Evolutionary conservation across 2,797 vertebrate species (phyloP).

Genomic region (Eremophila alpestris): DNA sequence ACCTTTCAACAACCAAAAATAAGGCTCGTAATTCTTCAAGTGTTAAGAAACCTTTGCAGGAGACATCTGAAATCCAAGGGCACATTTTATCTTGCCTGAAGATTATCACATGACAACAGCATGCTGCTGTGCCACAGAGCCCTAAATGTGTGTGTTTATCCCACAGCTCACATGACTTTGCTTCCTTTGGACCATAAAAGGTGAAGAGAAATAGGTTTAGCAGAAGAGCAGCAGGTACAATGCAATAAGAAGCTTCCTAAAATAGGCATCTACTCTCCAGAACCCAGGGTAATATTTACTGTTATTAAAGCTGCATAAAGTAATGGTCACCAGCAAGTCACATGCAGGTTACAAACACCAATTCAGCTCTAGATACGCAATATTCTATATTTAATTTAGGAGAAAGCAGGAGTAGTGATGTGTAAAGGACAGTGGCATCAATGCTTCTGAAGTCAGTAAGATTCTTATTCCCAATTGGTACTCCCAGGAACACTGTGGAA

Average conservation of each 20-base stretch:
- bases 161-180: constrained; percentile 21
- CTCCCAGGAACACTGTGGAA: neutral
- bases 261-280: neutral
- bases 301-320: neutral
- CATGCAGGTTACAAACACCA: neutral
- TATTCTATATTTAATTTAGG: neutral
- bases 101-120: constrained; percentile 24
- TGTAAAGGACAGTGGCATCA: neutral
- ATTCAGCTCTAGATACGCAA: neutral
- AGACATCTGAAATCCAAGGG: neutral
- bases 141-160: neutral
- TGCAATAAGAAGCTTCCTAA: neutral
- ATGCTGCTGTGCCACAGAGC: constrained; percentile 1
- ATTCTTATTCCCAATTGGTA: neutral
- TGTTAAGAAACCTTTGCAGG: neutral
- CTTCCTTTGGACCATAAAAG: neutral
- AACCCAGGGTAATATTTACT: neutral
- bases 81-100: neutral
- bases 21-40: neutral
- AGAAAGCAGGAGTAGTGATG: neutral
- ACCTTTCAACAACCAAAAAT: neutral
- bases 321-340: neutral
- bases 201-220: neutral
- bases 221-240: constrained; percentile 20
- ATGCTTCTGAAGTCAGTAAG: neutral